Base-by-base conservation (phyloP, 2,888 invertebrate genomes). In the Drosophila imparisetae region DNA sequence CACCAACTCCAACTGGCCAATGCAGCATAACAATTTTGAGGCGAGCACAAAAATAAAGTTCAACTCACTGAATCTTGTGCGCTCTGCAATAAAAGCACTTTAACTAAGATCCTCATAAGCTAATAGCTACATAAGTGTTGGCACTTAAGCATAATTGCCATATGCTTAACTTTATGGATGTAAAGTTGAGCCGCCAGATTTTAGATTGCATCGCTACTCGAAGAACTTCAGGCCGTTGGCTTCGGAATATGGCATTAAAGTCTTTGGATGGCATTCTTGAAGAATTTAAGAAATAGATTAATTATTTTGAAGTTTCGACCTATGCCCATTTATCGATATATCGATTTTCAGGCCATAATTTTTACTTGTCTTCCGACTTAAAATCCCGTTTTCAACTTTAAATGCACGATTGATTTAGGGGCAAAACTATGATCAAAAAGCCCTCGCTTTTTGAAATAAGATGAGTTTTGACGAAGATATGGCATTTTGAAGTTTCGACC, bases 21-120 rank as follows among this genome's bases (percentile, higher is more conserved):
- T 50, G 45, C 50, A 45, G 61, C 58, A 49, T 55, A 59, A 58
- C 62, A 60, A 75, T 65, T 72, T 66, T 68, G 68, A 80, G 64
- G 68, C 65, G 49, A 57, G 57, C 40, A 55, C 74, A 65, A 66
- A 60, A 40, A 64, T 50, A 62, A 48, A 55, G 45, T 55, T 65
- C 27, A 45, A 61, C 49, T 38, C 42, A 27, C 27, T 55, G 58
- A 64, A 79, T 61, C 27, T 58, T 53, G 15, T 13, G 57, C 63
- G 27, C 72, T 45, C 72, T 63, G 63, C 34, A 57, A 55, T 62
- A 62, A 71, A 71, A 55, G 42, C 34, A 30, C 38, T 70, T 54
- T 30, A 48, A 32, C 45, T 30, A n/a, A 53, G 53, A 45, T 59
- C 42, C 45, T 32, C 27, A 42, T 58, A 69, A 36, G 58, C 38